phyloP scores from a whole-genome alignment of 2,888 invertebrate species.

The Morpho deidamia region DNA sequence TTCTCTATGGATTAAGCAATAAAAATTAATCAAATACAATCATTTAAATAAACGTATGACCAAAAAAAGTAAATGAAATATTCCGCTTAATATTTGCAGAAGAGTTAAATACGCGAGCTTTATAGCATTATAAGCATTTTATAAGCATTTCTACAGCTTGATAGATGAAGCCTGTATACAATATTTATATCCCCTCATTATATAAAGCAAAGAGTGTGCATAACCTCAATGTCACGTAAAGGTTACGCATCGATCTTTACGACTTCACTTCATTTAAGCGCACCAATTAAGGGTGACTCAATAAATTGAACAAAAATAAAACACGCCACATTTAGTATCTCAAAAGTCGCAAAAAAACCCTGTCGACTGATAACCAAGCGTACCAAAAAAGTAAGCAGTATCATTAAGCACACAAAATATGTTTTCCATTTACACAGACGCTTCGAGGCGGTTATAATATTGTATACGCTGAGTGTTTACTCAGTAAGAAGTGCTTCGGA shows the following conservation, averaged over 20 bases:
- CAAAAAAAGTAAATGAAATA: neutral
- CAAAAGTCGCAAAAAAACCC: conserved; percentile 67
- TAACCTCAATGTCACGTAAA: conserved; percentile 7
- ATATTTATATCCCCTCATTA: conserved; percentile 18
- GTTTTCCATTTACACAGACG: conserved; percentile 77
- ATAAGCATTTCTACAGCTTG: conserved; percentile 1
- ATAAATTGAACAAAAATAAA: conserved; percentile 62
- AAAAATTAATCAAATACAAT: too few species aligned
- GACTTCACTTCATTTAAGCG: conserved; percentile 44
- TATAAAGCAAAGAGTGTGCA: conserved; percentile 1
- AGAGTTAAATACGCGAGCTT: neutral
- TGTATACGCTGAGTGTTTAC: conserved; percentile 76
- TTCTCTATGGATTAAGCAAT: too few species aligned
- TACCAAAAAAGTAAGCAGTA: conserved; percentile 73
- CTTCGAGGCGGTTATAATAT: conserved; percentile 75
- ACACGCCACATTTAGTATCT: conserved; percentile 40
- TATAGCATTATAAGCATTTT: too few species aligned
- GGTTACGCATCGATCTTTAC: conserved; percentile 36
- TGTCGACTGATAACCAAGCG: conserved; percentile 60
- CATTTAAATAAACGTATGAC: too few species aligned
- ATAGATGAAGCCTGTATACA: conserved; percentile 11
- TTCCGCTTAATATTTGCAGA: neutral
- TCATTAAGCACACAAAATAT: conserved; percentile 78
- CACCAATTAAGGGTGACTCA: conserved; percentile 64
- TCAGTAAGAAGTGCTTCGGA: conserved; percentile 74